These are phyloP conservation scores for Arenicola marina DNA, from an alignment of 2,888 invertebrate genomes.

Conservation along the genomic window DNA sequence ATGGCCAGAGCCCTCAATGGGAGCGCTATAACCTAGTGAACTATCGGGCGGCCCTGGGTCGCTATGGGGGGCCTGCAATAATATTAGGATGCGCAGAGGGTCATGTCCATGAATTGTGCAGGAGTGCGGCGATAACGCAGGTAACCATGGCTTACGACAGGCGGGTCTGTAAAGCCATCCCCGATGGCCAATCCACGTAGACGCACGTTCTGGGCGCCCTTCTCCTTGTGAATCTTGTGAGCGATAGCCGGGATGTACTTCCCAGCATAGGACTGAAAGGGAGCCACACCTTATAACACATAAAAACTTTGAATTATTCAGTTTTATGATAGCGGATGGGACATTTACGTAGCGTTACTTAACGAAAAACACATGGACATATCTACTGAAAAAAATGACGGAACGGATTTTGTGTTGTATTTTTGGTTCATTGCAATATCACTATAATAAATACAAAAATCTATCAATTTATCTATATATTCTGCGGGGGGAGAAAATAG, in stretches of 20 bases:
- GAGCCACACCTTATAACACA: conserved; percentile 1
- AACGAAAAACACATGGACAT: too few species aligned
- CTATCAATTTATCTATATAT: too few species aligned
- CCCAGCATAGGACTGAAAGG: conserved; percentile 63
- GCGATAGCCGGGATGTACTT: conserved; percentile 77
- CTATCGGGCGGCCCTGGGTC: too few species aligned
- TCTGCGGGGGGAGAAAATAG: too few species aligned
- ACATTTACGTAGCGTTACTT: too few species aligned
- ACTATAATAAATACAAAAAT: too few species aligned
- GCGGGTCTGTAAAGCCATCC: conserved; percentile 56
- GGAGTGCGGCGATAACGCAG: not conserved
- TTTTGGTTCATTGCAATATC: too few species aligned
- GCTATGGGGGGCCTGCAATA: not conserved
- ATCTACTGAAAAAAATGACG: too few species aligned
- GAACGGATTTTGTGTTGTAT: too few species aligned
- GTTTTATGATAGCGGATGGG: too few species aligned
- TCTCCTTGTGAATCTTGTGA: conserved; percentile 48
- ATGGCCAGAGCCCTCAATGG: too few species aligned
- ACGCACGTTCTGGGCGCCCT: conserved; percentile 42
- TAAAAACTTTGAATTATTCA: not conserved
- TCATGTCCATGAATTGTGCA: not conserved
- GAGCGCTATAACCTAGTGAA: too few species aligned
- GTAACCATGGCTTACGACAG: conserved; percentile 40
- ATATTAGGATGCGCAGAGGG: not conserved
- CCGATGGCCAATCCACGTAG: conserved; percentile 55